Evolutionary conservation across 2,113 vertebrate genomes (phyloP).

Genomic region (Ageneiosus marmoratus): DNA sequence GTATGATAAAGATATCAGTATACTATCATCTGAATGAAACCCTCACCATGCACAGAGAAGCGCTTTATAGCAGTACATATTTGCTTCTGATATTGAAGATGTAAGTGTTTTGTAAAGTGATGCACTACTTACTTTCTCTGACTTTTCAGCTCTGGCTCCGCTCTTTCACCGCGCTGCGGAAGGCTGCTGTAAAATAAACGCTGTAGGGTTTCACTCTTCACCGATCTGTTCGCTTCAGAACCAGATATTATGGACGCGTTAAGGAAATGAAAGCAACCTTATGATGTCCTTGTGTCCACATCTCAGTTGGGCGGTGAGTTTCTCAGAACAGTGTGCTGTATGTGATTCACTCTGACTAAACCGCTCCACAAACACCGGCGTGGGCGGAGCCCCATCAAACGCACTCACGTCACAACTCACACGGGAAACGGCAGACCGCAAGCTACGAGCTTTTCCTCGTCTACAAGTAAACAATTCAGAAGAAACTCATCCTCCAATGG

Average conservation of each 20-base stretch:
- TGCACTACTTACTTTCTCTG: not conserved
- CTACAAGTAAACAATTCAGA: not conserved
- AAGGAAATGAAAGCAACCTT: not conserved
- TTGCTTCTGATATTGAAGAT: not conserved
- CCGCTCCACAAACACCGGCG: conserved; percentile 29
- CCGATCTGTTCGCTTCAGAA: not conserved
- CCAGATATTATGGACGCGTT: not conserved
- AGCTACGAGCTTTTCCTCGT: not conserved
- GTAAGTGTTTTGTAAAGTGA: not conserved
- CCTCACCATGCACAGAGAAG: not conserved
- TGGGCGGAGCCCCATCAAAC: conserved; percentile 34
- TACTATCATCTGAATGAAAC: no score
- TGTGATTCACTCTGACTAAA: conserved; percentile 39
- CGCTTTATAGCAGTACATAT: not conserved
- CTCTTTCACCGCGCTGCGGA: not conserved
- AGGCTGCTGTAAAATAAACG: not conserved
- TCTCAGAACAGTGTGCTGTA: not conserved
- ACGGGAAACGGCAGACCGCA: conserved; percentile 18
- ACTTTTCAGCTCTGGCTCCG: not conserved
- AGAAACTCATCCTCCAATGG: not conserved
- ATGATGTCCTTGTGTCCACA: not conserved
- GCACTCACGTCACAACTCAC: conserved; percentile 37
- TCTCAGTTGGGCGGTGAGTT: conserved; percentile 30
- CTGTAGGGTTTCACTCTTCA: not conserved
- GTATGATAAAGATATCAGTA: not conserved